A percentile compares a stretch with the other conserved stretches of the same genome.
Conservation (phyloP, 2,888 invertebrate genomes). For the Meghimatium bilineatum region DNA sequence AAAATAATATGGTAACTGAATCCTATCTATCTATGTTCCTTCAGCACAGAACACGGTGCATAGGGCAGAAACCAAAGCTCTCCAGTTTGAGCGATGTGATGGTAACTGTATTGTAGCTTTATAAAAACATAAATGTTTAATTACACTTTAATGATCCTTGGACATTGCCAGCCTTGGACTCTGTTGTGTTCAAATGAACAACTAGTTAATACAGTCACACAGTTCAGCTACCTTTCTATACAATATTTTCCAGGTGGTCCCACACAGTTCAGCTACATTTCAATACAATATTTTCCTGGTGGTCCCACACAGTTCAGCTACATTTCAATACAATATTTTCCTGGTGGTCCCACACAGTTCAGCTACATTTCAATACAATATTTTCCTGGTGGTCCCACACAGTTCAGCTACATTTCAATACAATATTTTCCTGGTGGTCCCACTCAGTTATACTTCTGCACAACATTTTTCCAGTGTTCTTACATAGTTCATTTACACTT, state of each 20-base stretch:
- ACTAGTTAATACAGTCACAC: too few relatives aligned
- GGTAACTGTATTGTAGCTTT: background rate
- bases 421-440: constrained; percentile 22
- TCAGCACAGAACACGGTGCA: too few relatives aligned
- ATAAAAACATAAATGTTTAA: background rate
- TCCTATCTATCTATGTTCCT: too few relatives aligned
- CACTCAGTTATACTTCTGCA: background rate
- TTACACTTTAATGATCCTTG: background rate
- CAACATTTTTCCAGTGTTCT: constrained; percentile 17
- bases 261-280: background rate
- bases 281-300: constrained; percentile 23
- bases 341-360: background rate
- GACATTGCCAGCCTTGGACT: background rate
- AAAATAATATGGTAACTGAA: too few relatives aligned
- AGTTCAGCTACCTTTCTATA: constrained; percentile 5
- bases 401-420: constrained; percentile 11
- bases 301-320: constrained; percentile 2
- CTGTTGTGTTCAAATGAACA: background rate
- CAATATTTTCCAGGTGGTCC: constrained; percentile 21
- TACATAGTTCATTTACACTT: constrained; percentile 1
- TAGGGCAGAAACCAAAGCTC: too few relatives aligned
- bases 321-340: constrained; percentile 29
- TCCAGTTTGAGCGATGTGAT: too few relatives aligned
- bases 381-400: constrained; percentile 8
- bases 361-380: constrained; percentile 27